A percentile compares a stretch with the other conserved stretches of the same genome.
phyloP scores from a whole-genome alignment of 1,140 invertebrate species.

The Leptinotarsa undecemlineata region DNA sequence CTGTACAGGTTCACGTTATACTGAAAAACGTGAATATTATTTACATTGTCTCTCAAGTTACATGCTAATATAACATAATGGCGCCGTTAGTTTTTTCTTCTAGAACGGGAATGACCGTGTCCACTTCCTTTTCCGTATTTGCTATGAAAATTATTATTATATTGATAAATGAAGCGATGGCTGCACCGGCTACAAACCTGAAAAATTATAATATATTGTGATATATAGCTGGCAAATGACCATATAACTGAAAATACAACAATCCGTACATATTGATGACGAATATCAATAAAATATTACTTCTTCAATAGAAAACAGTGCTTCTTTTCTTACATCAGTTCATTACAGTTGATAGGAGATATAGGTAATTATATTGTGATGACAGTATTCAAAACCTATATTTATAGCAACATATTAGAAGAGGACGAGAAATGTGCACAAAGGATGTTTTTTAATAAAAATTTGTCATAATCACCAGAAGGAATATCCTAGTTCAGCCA shows the following conservation, averaged over 20 bases:
- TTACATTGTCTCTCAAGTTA: constrained; percentile 3
- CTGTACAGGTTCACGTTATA: neutral
- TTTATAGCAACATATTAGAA: too few relatives aligned
- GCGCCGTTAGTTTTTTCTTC: constrained; percentile 83
- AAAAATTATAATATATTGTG: constrained; percentile 42
- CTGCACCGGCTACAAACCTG: constrained; percentile 77
- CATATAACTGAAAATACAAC: too few relatives aligned
- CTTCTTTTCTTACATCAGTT: too few relatives aligned
- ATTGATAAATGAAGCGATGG: constrained; percentile 73
- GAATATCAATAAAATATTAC: too few relatives aligned
- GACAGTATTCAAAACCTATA: too few relatives aligned
- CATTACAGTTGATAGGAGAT: too few relatives aligned
- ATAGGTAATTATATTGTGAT: too few relatives aligned
- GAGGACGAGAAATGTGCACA: too few relatives aligned
- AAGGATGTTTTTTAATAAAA: neutral
- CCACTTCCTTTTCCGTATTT: constrained; percentile 67
- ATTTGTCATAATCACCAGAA: constrained; percentile 65
- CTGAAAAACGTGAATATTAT: neutral
- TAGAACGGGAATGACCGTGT: constrained; percentile 68
- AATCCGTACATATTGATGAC: too few relatives aligned
- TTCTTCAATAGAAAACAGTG: too few relatives aligned
- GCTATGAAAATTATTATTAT: constrained; percentile 75
- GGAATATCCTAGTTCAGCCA: constrained; percentile 74
- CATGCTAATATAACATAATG: constrained; percentile 77
- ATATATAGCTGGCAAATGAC: too few relatives aligned